phyloP scores from a whole-genome alignment of 2,113 vertebrate species.

The Oncorhynchus mykiss region DNA sequence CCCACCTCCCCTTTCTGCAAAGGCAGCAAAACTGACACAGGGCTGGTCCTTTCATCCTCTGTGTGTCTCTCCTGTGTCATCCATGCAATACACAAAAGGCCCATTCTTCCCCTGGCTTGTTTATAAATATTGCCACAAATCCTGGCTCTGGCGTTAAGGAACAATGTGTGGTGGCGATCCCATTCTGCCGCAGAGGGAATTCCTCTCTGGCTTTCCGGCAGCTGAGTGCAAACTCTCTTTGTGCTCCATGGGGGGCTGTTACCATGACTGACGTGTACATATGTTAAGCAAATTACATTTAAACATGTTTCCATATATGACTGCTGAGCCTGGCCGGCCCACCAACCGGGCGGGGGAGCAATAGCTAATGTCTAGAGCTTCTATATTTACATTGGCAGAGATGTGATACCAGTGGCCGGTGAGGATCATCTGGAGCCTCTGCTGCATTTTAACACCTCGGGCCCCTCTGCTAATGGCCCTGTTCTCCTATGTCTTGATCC shows the following conservation, averaged over 20 bases:
- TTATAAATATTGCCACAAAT: constrained; percentile 68
- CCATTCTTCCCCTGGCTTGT: constrained; percentile 50
- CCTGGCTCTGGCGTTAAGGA: constrained; percentile 40
- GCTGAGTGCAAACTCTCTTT: constrained; percentile 46
- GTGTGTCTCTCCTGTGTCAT: constrained; percentile 34
- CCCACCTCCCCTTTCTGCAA: constrained; percentile 4
- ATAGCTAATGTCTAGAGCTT: constrained; percentile 51
- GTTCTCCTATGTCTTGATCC: constrained; percentile 60
- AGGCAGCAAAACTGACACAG: constrained; percentile 5
- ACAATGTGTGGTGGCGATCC: constrained; percentile 60
- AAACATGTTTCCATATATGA: constrained; percentile 62
- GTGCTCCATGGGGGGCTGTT: constrained; percentile 50
- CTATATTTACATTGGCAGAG: constrained; percentile 71
- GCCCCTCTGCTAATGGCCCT: constrained; percentile 59
- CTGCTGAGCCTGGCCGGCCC: constrained; percentile 33
- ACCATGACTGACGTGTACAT: constrained; percentile 72
- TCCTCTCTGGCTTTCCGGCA: constrained; percentile 41
- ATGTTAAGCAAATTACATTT: constrained; percentile 72
- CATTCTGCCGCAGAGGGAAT: constrained; percentile 52
- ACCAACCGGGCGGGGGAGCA: background rate
- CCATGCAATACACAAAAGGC: constrained; percentile 59
- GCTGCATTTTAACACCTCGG: constrained; percentile 64
- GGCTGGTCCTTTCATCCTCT: constrained; percentile 23
- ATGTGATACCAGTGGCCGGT: constrained; percentile 54
- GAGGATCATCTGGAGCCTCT: constrained; percentile 40